A percentile compares a stretch with the other conserved stretches of the same genome.
Conservation (phyloP, 2,888 invertebrate genomes). For the Drosophila hamatofila region DNA sequence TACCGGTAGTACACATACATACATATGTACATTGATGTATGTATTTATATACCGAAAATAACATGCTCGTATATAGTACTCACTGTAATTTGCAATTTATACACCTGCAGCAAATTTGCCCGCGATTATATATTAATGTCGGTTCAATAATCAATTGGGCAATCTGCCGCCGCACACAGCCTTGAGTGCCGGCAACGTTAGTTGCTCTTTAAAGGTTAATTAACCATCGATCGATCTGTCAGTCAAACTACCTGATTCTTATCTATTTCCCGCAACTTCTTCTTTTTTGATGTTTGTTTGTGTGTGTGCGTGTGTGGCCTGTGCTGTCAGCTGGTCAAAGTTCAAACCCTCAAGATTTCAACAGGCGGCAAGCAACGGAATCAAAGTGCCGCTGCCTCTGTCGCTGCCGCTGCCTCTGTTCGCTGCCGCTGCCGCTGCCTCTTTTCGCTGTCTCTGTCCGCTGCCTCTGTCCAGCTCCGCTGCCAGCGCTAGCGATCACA, state of each 20-base stretch:
- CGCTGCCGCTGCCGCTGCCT: background rate
- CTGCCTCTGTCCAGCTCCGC: background rate
- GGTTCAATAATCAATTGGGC: slow-evolving; percentile 6
- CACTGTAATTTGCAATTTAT: background rate
- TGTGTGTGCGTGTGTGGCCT: slow-evolving; percentile 48
- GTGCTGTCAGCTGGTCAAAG: slow-evolving; percentile 33
- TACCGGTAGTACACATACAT: background rate
- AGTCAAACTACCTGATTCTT: slow-evolving; percentile 41
- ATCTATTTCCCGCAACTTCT: slow-evolving; percentile 13
- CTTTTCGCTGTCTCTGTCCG: background rate
- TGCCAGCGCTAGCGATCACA: slow-evolving; percentile 19
- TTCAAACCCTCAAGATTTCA: slow-evolving; percentile 20
- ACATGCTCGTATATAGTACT: background rate
- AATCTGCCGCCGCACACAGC: background rate
- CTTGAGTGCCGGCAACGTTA: background rate
- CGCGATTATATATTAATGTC: background rate
- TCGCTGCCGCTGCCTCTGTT: no score
- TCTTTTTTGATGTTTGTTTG: slow-evolving; percentile 6
- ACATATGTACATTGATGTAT: no score
- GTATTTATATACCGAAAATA: background rate
- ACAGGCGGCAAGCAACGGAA: slow-evolving; percentile 27
- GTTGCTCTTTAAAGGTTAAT: slow-evolving; percentile 25
- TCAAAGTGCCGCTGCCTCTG: slow-evolving; percentile 40
- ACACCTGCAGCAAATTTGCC: slow-evolving; percentile 1
- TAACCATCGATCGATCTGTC: slow-evolving; percentile 49